Percentiles rank a stretch among this genome's conserved stretches.
Conservation (phyloP, 2,113 vertebrate species). For the Hippopotamus amphibius region DNA sequence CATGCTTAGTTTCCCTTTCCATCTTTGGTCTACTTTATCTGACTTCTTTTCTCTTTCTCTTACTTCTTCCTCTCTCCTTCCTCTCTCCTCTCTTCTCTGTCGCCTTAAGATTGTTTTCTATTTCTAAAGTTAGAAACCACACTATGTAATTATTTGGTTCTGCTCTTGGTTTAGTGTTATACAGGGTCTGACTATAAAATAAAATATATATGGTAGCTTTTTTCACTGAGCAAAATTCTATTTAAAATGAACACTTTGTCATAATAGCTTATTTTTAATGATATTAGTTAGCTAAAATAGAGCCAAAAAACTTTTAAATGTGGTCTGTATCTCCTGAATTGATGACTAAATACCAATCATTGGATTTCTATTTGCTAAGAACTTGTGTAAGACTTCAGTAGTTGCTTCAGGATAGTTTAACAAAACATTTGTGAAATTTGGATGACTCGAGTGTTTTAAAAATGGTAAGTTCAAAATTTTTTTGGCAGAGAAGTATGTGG, state of each 20-base stretch:
- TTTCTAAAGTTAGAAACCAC: neutral
- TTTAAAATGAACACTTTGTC: neutral
- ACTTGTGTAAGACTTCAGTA: neutral
- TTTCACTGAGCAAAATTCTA: neutral
- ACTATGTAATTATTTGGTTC: neutral
- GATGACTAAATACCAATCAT: neutral
- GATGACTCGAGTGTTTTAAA: slow-evolving; percentile 63
- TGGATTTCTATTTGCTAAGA: neutral
- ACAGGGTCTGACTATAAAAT: neutral
- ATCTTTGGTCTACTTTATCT: neutral
- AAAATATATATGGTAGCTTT: neutral
- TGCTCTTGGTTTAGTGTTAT: neutral
- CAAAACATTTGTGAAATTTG: slow-evolving; percentile 5
- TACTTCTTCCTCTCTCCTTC: neutral
- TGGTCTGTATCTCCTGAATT: neutral
- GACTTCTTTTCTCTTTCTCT: neutral
- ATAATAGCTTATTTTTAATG: neutral
- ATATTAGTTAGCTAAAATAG: neutral
- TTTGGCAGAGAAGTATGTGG: slow-evolving; percentile 33
- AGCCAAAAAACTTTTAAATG: neutral
- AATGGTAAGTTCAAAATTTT: slow-evolving; percentile 3
- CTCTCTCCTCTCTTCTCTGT: neutral
- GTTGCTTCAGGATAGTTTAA: slow-evolving; percentile 6
- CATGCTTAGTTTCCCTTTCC: neutral
- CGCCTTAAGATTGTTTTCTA: neutral